Base-by-base conservation (phyloP, 2,113 vertebrate species). In the Panurus biarmicus region DNA sequence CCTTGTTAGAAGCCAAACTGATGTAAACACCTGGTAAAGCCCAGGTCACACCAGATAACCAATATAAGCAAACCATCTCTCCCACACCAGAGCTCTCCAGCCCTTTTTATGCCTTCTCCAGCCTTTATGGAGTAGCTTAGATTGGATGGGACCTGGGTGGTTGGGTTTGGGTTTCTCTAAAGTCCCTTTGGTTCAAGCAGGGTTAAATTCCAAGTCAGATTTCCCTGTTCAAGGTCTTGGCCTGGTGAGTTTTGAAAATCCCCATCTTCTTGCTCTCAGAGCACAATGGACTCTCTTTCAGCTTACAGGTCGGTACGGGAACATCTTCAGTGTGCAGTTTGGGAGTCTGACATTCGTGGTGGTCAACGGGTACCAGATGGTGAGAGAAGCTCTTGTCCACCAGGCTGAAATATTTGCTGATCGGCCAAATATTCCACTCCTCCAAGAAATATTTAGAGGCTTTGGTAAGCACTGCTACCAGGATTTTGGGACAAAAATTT, bases 351-450 rank as follows among this genome's bases (percentile, higher is more conserved):
- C 96, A 83, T 91, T 97, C 10, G 97, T 99, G 81, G 76, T 98
- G 73, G 72, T 99, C 83, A 98, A 93, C 0, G 98, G 98, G 25
- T 98, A 98, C 89, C 98, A 97, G 85, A 98, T 98, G 97, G 98
- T 98, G 93, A 99, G 97, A 95, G 98, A 99, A 94, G 98, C 97
- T 61, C 94, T 99, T 47, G 96, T 98, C n/a, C 97, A 97, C 36
- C 98, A 98, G 73, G 98, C 98, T 12, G 97, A 98, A 69, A 96
- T 96, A 88, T 98, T 98, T 96, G 62, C 97, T 51, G 98, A 98
- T 71, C 97, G 98, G 4, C 98, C 98, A 13, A 47, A 96, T 51
- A 95, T 95, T 64, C 98, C 98, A 13, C 69, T 98, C 60, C 80
- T 87, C 12, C 78, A 93, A 80, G 94, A 97, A 91, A 86, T 97